Evolutionary conservation across 2,797 vertebrate species (phyloP).

Genomic region (Momotus momota): DNA sequence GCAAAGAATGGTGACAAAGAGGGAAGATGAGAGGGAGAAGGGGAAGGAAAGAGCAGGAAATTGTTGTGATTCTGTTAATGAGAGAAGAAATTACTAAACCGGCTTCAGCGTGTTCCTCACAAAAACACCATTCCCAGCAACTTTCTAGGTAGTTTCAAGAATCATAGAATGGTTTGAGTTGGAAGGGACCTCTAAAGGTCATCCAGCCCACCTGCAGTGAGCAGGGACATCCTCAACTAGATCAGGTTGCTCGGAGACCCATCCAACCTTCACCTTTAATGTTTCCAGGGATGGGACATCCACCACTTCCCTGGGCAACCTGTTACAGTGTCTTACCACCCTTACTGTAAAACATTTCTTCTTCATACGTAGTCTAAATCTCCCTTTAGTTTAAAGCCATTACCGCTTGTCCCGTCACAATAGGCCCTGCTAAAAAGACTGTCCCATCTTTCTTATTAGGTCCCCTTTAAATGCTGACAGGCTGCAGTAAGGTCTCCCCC

Average conservation of each 20-base stretch:
- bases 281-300: neutral
- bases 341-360: neutral
- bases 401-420: neutral
- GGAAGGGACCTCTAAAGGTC: neutral
- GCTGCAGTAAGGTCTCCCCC: neutral
- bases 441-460: neutral
- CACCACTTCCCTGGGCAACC: neutral
- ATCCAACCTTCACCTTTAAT: neutral
- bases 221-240: neutral
- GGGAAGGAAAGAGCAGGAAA: neutral
- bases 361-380: neutral
- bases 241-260: neutral
- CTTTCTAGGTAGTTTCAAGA: neutral
- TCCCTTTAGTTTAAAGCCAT: neutral
- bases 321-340: neutral
- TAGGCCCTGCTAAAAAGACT: neutral
- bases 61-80: neutral
- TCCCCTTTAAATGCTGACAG: neutral
- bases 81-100: neutral
- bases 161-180: neutral
- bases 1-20: neutral
- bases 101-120: neutral
- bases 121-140: neutral
- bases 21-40: neutral
- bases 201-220: neutral